Evolutionary conservation across 1,140 invertebrate species (phyloP), one percentile per base, ranked within the genome.

Genomic region (Drosophila sulfurigaster): DNA sequence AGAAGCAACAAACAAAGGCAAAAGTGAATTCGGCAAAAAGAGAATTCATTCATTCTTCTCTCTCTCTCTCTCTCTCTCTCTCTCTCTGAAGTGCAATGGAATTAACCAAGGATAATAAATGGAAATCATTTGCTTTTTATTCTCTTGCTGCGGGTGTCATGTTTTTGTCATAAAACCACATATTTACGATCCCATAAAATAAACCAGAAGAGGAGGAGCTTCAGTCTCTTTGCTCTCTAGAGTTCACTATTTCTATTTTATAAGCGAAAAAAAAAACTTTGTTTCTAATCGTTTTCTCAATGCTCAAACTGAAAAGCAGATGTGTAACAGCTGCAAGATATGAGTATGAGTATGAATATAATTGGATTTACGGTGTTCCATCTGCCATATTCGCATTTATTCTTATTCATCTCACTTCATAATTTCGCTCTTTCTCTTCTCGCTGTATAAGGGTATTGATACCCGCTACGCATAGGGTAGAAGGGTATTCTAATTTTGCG

Each of bases 271-370:
- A 32, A 46, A 28, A 13, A 46, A 46, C 25, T 15, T 38, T 41
- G 52, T 58, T 41, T 49, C 52, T 25, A 73, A 73, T 35, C 15
- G 46, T 58, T 66, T 72, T 11, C 62, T 66, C 38, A 11, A 13
- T 51, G 58, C 1, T 0, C 7, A 52, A 67, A 32, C 45, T 43
- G 11, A 67, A 59, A 60, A 41, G 11, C 65, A 74, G 43, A 38
- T 74, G 71, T 30, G 38, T 30, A 71, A 59, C 79, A 85, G 79
- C 67, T 85, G 82, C 60, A 66, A 87, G 30, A 69, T 52, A 65
- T 68, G 28, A 54, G 51, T 54, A 32, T 52, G 30, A 32, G 38
- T 10, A 41, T 41, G 38, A 41, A 41, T 41, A 43, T 43, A 57
- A 82, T 78, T 78, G 45, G 8, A 16, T 45, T 58, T 25, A 38